These are phyloP conservation scores for Adoxophyes honmai DNA, from an alignment of 1,140 invertebrate species.

Conservation along the genomic window DNA sequence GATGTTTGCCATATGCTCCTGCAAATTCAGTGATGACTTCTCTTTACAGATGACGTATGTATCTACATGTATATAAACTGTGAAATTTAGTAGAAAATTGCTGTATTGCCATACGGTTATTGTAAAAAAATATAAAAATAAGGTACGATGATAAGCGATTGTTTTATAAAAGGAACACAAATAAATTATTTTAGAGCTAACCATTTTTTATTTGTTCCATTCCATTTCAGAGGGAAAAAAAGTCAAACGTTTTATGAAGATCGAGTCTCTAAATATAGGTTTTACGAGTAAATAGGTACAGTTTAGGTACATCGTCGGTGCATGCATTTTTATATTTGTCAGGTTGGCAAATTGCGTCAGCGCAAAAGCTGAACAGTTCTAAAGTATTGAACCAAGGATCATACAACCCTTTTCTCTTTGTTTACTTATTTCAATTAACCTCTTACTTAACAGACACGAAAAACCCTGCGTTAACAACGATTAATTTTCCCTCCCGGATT, in stretches of 20 bases:
- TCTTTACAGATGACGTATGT: conserved; percentile 19
- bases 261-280: too few relatives aligned
- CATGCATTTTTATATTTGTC: too few relatives aligned
- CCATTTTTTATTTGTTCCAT: background rate
- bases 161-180: conserved; percentile 69
- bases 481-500: background rate
- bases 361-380: too few relatives aligned
- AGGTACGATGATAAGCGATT: conserved; percentile 60
- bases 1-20: background rate
- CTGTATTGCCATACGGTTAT: conserved; percentile 52
- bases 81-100: conserved; percentile 48
- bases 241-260: too few relatives aligned
- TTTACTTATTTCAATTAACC: conserved; percentile 1
- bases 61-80: conserved; percentile 40
- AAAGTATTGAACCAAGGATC: too few relatives aligned
- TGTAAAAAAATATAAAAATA: conserved; percentile 52
- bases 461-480: too few relatives aligned
- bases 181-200: conserved; percentile 73
- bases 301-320: too few relatives aligned
- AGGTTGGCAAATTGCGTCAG: too few relatives aligned
- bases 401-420: background rate
- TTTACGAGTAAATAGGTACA: too few relatives aligned
- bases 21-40: background rate
- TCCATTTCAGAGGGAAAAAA: too few relatives aligned
- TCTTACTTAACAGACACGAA: background rate